Evolutionary conservation across 2,797 vertebrate species (phyloP).

Genomic region (Myotis myotis): DNA sequence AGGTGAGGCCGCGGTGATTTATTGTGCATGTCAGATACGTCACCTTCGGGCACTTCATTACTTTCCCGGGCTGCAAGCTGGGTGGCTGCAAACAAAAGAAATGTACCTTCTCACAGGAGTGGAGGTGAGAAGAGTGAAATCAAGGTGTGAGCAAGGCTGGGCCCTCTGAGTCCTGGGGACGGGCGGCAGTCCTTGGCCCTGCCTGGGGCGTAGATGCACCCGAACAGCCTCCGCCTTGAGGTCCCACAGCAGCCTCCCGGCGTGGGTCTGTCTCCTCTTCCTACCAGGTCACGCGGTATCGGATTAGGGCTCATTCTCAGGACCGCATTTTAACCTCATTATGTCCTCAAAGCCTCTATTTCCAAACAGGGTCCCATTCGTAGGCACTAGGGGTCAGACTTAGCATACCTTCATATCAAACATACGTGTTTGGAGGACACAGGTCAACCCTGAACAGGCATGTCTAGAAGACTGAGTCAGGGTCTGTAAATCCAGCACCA

Average conservation of each 20-base stretch:
- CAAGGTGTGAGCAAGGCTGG: neutral
- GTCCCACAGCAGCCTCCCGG: neutral
- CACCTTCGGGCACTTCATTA: neutral
- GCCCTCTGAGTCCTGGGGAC: neutral
- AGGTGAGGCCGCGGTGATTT: neutral
- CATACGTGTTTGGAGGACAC: neutral
- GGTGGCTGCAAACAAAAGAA: neutral
- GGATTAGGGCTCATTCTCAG: neutral
- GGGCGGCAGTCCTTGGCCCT: no score
- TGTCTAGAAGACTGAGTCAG: neutral
- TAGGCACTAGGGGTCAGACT: neutral
- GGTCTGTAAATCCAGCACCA: neutral
- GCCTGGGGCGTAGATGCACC: neutral
- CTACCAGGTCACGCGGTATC: neutral
- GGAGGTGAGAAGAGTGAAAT: neutral
- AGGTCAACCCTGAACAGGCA: neutral
- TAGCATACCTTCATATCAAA: neutral
- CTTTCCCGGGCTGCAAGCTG: neutral
- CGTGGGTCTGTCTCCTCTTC: neutral
- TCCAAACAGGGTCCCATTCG: neutral
- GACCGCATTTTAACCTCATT: neutral
- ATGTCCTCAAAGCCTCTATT: neutral
- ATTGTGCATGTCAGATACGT: neutral
- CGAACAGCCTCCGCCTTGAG: neutral
- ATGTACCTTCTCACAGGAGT: neutral